Evolutionary conservation across 2,113 vertebrate species (phyloP), one percentile per base, ranked within the genome.

Genomic region (Menidia beryllina): DNA sequence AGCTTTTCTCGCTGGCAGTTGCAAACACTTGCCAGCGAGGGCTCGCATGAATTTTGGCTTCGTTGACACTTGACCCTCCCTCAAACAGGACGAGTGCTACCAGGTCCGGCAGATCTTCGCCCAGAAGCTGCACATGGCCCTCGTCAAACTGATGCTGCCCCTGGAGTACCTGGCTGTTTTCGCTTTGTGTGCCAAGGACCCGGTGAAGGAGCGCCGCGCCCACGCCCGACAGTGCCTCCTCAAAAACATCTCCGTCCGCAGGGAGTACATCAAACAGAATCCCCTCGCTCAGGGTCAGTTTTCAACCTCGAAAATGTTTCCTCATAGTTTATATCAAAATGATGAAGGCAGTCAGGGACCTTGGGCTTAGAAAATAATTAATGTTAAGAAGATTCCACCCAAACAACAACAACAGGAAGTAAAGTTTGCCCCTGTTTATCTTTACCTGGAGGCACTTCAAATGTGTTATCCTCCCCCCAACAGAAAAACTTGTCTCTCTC

Each of bases 71-170:
- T 5, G 30, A 34, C 30, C 10, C 60, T 45, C 11, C 25, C 4
- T 0, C 0, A 34, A 0, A 1, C 80, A 99, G 98, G 98, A 99
- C 66, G 98, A 99, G 85, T 99, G 98, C 86, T 99, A 99, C 86
- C 98, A 99, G 91, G 98, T 99, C 63, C 95, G 98, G 65, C 98
- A 99, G 89, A 98, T 99, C 89, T 99, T 96, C 90, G 97, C 98
- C 72, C 97, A 98, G 93, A 99, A 99, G 91, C 92, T 99, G 53
- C 97, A 99, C 88, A 93, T 98, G 84, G 96, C 97, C 19, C 95
- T 99, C 36, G 97, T 95, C 83, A 99, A 99, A 86, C 91, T 99
- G 86, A 66, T 95, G 61, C 94, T 99, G 62, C 97, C 98, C 0
- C 90, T 99, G 90, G 97, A 99, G 93, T 99, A 99, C 68, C 95